Percentiles rank a stretch among this genome's conserved stretches.
Evolutionary conservation across 2,797 vertebrate genomes (phyloP).

Genomic region (Cercopithecus mitis): DNA sequence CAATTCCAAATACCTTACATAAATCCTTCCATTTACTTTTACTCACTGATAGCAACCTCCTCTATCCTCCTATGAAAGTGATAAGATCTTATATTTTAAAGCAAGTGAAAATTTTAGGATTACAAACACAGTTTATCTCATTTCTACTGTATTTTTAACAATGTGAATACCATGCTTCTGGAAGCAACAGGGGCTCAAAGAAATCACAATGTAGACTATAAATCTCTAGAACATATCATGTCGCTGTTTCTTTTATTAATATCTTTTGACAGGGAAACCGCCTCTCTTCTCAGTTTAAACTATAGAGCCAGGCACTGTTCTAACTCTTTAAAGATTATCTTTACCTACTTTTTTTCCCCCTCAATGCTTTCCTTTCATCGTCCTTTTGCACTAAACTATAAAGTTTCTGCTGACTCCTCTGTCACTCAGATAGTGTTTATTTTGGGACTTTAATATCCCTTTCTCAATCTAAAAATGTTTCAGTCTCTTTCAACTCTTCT

Average conservation of each 20-base stretch:
- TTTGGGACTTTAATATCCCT: conserved; percentile 51
- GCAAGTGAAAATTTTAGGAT: conserved; percentile 57
- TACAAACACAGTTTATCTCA: conserved; percentile 50
- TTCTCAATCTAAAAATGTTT: conserved; percentile 54
- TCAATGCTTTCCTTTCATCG: conserved; percentile 60
- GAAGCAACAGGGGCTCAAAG: conserved; percentile 58
- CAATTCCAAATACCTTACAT: background rate
- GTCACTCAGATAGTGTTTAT: conserved; percentile 44
- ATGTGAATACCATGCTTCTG: conserved; percentile 49
- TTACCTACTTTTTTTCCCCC: background rate
- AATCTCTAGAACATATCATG: conserved; percentile 56
- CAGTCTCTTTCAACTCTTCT: background rate
- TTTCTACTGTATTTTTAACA: conserved; percentile 60
- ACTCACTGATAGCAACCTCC: background rate
- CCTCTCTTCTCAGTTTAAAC: conserved; percentile 68
- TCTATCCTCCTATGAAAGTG: conserved; percentile 34
- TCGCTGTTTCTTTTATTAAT: conserved; percentile 71
- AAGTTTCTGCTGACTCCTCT: conserved; percentile 69
- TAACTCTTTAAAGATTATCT: conserved; percentile 71
- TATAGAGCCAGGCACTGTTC: conserved; percentile 42
- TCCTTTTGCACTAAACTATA: conserved; percentile 51
- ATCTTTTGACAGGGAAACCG: conserved; percentile 62
- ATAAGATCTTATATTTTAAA: conserved; percentile 56
- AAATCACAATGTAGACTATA: conserved; percentile 53
- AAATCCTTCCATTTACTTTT: conserved; percentile 42